Evolutionary conservation across 2,888 invertebrate genomes (phyloP).

Genomic region (Amphiduros pacificus): DNA sequence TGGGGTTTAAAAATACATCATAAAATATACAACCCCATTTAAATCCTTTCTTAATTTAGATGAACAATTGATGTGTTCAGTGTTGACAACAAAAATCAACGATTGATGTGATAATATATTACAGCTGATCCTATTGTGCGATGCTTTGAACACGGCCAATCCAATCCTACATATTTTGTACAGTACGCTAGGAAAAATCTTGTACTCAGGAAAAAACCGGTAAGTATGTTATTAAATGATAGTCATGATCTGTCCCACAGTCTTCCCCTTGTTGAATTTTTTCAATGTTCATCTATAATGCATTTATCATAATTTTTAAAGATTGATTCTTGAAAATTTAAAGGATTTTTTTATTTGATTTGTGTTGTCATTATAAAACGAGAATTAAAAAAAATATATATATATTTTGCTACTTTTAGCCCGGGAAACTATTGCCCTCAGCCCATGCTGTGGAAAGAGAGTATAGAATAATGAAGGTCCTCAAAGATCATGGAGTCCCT

Average conservation of each 20-base stretch:
- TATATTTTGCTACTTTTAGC: slow-evolving; percentile 37
- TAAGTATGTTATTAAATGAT: slow-evolving; percentile 37
- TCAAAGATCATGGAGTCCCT: slow-evolving; percentile 55
- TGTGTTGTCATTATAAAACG: not conserved
- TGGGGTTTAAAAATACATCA: not conserved
- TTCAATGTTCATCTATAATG: not conserved
- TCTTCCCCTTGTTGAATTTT: too few species aligned
- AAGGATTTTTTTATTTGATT: not conserved
- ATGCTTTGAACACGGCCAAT: slow-evolving; percentile 59
- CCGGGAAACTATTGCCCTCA: slow-evolving; percentile 59
- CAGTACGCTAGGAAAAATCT: slow-evolving; percentile 51
- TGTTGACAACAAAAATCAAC: not conserved
- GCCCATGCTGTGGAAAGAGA: slow-evolving; percentile 62
- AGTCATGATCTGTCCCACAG: too few species aligned
- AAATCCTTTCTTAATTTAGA: slow-evolving; percentile 1
- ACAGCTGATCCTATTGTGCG: slow-evolving; percentile 39
- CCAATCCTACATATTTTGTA: slow-evolving; percentile 61
- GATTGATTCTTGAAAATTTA: not conserved
- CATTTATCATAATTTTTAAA: not conserved
- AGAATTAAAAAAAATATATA: not conserved
- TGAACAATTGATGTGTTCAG: not conserved
- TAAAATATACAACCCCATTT: not conserved
- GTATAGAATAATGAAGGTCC: slow-evolving; percentile 57
- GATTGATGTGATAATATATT: not conserved
- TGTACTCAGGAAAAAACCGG: slow-evolving; percentile 62